Evolutionary conservation across 1,140 invertebrate genomes (phyloP).

Genomic region (Sitobion miscanthi): DNA sequence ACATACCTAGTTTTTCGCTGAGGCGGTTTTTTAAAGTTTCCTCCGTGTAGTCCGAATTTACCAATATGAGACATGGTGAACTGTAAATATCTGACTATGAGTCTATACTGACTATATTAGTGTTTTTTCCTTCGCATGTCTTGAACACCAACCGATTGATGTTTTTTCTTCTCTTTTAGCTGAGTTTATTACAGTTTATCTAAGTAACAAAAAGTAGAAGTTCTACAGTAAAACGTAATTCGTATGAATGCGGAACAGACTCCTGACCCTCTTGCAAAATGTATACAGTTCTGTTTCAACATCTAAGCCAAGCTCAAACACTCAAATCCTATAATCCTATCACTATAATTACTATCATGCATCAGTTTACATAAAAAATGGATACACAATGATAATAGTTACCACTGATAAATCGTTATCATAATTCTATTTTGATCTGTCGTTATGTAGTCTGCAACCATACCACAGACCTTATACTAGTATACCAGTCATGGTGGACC

Average conservation of each 20-base stretch:
- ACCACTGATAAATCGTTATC: background rate
- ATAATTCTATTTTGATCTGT: too few species aligned
- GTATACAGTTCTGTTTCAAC: background rate
- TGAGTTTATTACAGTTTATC: background rate
- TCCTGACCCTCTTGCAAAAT: background rate
- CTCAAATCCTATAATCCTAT: too few species aligned
- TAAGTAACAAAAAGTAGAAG: background rate
- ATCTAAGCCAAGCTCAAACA: background rate
- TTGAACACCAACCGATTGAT: background rate
- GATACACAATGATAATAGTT: background rate
- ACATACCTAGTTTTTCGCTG: constrained; percentile 47
- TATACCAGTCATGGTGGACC: too few species aligned
- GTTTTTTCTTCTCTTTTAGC: background rate
- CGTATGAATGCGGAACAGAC: background rate
- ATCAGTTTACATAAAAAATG: background rate
- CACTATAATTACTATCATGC: background rate
- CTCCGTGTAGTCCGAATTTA: constrained; percentile 9
- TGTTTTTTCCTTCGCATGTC: constrained; percentile 18
- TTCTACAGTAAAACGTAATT: background rate
- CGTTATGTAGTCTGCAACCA: too few species aligned
- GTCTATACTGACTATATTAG: background rate
- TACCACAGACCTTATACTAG: too few species aligned
- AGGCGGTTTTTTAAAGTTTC: constrained; percentile 51
- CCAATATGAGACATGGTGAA: constrained; percentile 34
- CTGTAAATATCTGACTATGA: background rate